These are phyloP conservation scores for Raja brachyura DNA, from an alignment of 2,113 vertebrate species.

Conservation along the genomic window DNA sequence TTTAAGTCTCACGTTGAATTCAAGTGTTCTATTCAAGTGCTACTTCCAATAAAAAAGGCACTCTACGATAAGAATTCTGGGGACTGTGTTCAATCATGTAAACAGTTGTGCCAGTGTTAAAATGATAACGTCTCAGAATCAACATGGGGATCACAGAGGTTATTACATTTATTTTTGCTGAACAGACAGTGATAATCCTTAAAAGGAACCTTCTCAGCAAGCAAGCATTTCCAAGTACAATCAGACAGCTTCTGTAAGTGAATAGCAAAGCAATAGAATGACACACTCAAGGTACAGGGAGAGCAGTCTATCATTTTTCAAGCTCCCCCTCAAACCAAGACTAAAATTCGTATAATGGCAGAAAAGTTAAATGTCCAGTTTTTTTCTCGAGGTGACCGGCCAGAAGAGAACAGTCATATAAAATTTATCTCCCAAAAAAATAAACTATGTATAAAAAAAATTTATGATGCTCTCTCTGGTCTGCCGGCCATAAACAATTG, in stretches of 20 bases:
- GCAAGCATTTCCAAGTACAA: constrained; percentile 78
- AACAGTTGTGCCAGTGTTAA: constrained; percentile 30
- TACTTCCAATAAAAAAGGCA: not conserved
- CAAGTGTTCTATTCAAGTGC: constrained; percentile 2
- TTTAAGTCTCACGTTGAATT: not conserved
- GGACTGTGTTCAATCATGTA: not conserved
- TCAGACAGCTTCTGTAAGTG: constrained; percentile 75
- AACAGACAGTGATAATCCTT: constrained; percentile 83
- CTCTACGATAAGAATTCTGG: not conserved
- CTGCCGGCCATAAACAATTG: constrained; percentile 67
- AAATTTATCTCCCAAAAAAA: constrained; percentile 92
- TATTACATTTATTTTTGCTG: constrained; percentile 90
- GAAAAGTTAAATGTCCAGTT: constrained; percentile 69
- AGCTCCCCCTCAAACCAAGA: constrained; percentile 63
- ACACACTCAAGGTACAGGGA: constrained; percentile 58
- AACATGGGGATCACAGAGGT: constrained; percentile 69
- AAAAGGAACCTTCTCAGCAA: constrained; percentile 77
- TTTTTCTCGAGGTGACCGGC: constrained; percentile 67
- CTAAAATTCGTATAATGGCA: constrained; percentile 58
- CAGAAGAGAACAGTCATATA: constrained; percentile 83
- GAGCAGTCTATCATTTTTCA: constrained; percentile 59
- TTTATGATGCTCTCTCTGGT: constrained; percentile 81
- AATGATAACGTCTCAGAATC: constrained; percentile 37
- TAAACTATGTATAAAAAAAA: constrained; percentile 86
- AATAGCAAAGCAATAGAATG: constrained; percentile 69